Percentiles rank a stretch among this genome's conserved stretches.
phyloP scores from a whole-genome alignment of 2,888 invertebrate species.

The Xestoiulus laeticollis region DNA sequence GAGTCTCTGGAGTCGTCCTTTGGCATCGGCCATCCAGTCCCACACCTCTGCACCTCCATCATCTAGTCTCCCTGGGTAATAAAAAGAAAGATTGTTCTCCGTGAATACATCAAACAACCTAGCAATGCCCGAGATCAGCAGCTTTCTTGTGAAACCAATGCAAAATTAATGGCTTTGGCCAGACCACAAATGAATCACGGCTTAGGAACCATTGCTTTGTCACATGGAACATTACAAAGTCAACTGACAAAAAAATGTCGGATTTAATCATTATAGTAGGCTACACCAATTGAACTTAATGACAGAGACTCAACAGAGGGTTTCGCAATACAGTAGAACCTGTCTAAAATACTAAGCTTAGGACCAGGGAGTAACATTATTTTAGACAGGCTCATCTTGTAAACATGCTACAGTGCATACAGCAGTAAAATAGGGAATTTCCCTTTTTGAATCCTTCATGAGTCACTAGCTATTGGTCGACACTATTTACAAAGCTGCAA shows the following conservation, averaged over 20 bases:
- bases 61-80: background rate
- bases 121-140: background rate
- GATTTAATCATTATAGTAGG: no score
- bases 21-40: slow-evolving; percentile 39
- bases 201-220: background rate
- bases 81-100: background rate
- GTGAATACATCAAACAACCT: background rate
- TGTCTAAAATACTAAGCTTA: no score
- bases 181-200: background rate
- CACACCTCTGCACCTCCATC: slow-evolving; percentile 6
- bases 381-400: no score
- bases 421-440: no score
- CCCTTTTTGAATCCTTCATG: no score
- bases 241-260: background rate
- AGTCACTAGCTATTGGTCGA: no score
- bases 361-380: no score
- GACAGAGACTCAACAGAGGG: no score
- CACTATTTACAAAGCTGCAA: no score
- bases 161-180: background rate
- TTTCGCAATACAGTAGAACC: no score
- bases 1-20: slow-evolving; percentile 14
- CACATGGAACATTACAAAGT: background rate
- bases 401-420: no score
- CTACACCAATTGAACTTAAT: no score
- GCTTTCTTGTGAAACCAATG: background rate